Percentiles rank a stretch among this genome's conserved stretches.
phyloP scores from a whole-genome alignment of 92 coral and sea anemone genomes.

The Palythoa grandiflora region DNA sequence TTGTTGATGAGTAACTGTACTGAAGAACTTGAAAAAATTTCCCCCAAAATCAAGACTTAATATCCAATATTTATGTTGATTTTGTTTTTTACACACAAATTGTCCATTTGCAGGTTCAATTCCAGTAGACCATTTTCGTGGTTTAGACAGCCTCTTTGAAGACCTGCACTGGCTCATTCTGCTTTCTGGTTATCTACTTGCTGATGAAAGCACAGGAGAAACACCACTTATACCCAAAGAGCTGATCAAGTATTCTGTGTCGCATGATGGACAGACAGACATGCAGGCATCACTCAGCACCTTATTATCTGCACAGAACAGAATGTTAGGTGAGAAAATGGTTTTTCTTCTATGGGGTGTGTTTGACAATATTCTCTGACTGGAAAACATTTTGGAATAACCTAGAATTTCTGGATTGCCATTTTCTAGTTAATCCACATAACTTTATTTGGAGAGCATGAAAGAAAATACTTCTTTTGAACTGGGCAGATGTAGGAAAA shows the following conservation, averaged over 20 bases:
- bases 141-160: constrained; percentile 87
- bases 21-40: too few relatives aligned
- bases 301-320: constrained; percentile 74
- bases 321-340: constrained; percentile 63
- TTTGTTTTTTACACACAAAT: not conserved
- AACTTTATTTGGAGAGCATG: too few relatives aligned
- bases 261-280: constrained; percentile 72
- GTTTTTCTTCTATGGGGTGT: not conserved
- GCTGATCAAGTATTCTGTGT: constrained; percentile 79
- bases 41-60: not conserved
- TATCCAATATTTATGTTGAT: not conserved
- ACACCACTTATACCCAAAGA: constrained; percentile 90
- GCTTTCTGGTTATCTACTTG: constrained; percentile 85
- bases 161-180: constrained; percentile 96
- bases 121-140: constrained; percentile 64
- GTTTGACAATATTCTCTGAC: not conserved
- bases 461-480: too few relatives aligned
- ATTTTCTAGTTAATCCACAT: too few relatives aligned
- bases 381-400: too few relatives aligned
- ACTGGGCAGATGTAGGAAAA: too few relatives aligned
- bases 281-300: constrained; percentile 71
- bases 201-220: constrained; percentile 92
- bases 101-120: constrained; percentile 52
- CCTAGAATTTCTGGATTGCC: too few relatives aligned
- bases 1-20: too few relatives aligned